Evolutionary conservation across 2,888 invertebrate genomes (phyloP).

Genomic region (Pilophorus perplexus): DNA sequence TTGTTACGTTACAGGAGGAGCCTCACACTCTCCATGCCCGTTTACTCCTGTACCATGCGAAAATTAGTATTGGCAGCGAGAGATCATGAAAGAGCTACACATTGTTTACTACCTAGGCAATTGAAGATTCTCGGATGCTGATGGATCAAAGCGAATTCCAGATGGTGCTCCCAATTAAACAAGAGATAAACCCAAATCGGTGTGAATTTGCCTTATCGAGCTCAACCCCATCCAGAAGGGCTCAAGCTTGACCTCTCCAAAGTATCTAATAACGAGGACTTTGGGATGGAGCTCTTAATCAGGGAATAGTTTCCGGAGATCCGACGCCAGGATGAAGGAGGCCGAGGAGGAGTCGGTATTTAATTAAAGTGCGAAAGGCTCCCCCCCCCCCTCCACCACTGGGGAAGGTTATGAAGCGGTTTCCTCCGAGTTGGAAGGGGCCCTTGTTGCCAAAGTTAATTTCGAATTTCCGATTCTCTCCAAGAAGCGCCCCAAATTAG

Average conservation of each 20-base stretch:
- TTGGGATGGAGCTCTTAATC: conserved; percentile 12
- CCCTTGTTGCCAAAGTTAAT: conserved; percentile 9
- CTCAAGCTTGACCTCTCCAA: background rate
- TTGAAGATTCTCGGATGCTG: no score
- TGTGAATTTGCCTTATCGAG: conserved; percentile 7
- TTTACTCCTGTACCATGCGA: no score
- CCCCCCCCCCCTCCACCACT: no score
- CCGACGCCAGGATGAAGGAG: background rate
- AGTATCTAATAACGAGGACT: conserved; percentile 13
- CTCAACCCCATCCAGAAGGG: no score
- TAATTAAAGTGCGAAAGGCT: conserved; percentile 5
- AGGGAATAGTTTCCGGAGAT: conserved; percentile 9
- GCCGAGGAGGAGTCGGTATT: conserved; percentile 2
- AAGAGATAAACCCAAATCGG: background rate
- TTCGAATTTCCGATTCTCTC: conserved; percentile 12
- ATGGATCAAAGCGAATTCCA: no score
- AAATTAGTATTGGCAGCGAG: no score
- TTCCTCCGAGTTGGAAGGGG: background rate
- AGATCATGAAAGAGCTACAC: no score
- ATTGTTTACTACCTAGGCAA: no score
- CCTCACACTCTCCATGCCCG: no score
- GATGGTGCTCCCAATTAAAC: no score
- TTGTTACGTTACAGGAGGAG: no score
- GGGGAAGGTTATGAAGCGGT: background rate
- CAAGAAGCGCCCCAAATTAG: background rate